A percentile compares a stretch with the other conserved stretches of the same genome.
These are phyloP conservation scores for Pseudomugil gertrudae DNA, from an alignment of 2,797 vertebrate genomes.

Conservation along the genomic window DNA sequence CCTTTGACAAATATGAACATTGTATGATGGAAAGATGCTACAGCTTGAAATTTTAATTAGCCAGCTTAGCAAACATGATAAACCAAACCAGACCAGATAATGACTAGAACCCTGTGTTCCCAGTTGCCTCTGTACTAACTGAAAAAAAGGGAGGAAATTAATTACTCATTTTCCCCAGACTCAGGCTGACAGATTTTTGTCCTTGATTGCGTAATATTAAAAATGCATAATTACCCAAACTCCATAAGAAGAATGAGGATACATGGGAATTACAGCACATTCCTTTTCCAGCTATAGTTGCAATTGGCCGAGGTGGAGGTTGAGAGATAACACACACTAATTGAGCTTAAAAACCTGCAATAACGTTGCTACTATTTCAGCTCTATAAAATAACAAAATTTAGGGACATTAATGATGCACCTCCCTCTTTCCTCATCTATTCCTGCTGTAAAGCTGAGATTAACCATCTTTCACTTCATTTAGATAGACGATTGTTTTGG, in stretches of 20 bases:
- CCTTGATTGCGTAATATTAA: conserved; percentile 69
- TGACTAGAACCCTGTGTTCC: conserved; percentile 58
- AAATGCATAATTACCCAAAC: conserved; percentile 65
- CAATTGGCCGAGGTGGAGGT: neutral
- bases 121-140: conserved; percentile 52
- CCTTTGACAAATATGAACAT: conserved; percentile 48
- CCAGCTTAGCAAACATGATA: conserved; percentile 56
- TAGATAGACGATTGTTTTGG: conserved; percentile 67
- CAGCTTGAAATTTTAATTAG: conserved; percentile 69
- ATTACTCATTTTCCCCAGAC: conserved; percentile 68
- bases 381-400: conserved; percentile 36
- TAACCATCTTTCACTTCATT: conserved; percentile 67
- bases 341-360: conserved; percentile 6
- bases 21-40: conserved; percentile 32
- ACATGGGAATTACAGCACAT: neutral
- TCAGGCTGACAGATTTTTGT: conserved; percentile 37
- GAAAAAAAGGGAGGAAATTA: conserved; percentile 58
- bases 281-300: neutral
- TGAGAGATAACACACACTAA: neutral
- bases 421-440: conserved; percentile 34
- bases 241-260: conserved; percentile 51
- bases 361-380: conserved; percentile 1
- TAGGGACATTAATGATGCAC: conserved; percentile 30
- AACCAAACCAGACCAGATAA: conserved; percentile 63
- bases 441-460: conserved; percentile 53